phyloP scores from a whole-genome alignment of 2,888 invertebrate genomes.

The Hirtodrosophila cameraria region DNA sequence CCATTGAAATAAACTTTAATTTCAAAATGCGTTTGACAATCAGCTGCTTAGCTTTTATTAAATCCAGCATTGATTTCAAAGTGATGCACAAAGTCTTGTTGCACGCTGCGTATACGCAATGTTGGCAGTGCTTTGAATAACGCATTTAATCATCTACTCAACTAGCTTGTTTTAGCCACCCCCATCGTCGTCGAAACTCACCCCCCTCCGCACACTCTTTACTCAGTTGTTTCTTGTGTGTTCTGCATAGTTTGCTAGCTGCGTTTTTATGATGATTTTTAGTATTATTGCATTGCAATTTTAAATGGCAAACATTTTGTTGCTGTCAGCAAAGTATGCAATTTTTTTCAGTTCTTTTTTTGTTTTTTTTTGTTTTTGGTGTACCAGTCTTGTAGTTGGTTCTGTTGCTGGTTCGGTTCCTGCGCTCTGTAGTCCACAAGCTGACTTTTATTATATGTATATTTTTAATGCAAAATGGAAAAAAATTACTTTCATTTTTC shows the following conservation, averaged over 20 bases:
- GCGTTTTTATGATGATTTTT: slow-evolving; percentile 64
- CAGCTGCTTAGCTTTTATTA: too few relatives aligned
- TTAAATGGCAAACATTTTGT: slow-evolving; percentile 71
- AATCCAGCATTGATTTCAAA: too few relatives aligned
- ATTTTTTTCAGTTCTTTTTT: background rate
- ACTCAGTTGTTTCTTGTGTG: background rate
- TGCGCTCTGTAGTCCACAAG: background rate
- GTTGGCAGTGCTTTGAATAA: slow-evolving; percentile 3
- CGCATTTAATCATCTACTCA: slow-evolving; percentile 13
- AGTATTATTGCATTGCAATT: slow-evolving; percentile 70
- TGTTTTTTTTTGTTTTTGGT: slow-evolving; percentile 8
- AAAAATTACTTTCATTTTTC: slow-evolving; percentile 79
- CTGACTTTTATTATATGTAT: slow-evolving; percentile 63
- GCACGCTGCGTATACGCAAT: slow-evolving; percentile 50
- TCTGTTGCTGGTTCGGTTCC: background rate
- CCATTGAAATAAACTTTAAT: too few relatives aligned
- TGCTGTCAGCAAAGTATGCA: slow-evolving; percentile 43
- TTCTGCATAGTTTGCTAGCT: slow-evolving; percentile 21
- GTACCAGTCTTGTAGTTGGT: too few relatives aligned
- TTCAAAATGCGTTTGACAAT: too few relatives aligned
- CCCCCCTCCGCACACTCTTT: background rate
- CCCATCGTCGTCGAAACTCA: too few relatives aligned
- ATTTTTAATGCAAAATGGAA: slow-evolving; percentile 72
- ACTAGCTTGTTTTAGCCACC: background rate
- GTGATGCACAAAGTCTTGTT: too few relatives aligned